Conservation (phyloP, 1,140 invertebrate genomes). For the Pentalonia nigronervosa region DNA sequence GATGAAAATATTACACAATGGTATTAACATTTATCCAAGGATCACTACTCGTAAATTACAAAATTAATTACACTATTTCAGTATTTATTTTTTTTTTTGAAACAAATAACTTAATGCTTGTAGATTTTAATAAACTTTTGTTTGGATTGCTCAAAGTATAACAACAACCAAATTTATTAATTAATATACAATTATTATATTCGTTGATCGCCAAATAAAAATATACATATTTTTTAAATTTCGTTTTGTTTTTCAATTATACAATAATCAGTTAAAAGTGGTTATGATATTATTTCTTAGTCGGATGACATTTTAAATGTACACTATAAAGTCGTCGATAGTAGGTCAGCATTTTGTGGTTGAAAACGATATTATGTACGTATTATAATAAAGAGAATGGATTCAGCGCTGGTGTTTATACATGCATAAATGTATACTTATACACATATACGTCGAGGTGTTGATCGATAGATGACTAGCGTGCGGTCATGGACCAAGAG, state of each 20-base stretch:
- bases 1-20: too few relatives aligned
- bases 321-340: background rate
- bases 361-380: background rate
- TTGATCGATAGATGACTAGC: slow-evolving; percentile 44
- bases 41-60: too few relatives aligned
- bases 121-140: too few relatives aligned
- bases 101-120: too few relatives aligned
- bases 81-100: too few relatives aligned
- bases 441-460: background rate
- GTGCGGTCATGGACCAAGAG: slow-evolving; percentile 43
- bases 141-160: too few relatives aligned
- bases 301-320: background rate
- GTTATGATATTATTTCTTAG: background rate
- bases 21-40: too few relatives aligned
- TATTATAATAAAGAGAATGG: background rate
- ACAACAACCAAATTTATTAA: too few relatives aligned
- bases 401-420: background rate
- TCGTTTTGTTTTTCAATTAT: too few relatives aligned
- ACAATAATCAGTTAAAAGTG: background rate
- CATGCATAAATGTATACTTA: too few relatives aligned
- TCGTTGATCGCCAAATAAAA: background rate
- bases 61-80: too few relatives aligned
- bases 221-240: background rate
- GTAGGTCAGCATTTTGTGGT: background rate
- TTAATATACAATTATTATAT: too few relatives aligned